Base-by-base conservation (phyloP, 1,140 invertebrate species). In the Bathynomus jamesi region DNA sequence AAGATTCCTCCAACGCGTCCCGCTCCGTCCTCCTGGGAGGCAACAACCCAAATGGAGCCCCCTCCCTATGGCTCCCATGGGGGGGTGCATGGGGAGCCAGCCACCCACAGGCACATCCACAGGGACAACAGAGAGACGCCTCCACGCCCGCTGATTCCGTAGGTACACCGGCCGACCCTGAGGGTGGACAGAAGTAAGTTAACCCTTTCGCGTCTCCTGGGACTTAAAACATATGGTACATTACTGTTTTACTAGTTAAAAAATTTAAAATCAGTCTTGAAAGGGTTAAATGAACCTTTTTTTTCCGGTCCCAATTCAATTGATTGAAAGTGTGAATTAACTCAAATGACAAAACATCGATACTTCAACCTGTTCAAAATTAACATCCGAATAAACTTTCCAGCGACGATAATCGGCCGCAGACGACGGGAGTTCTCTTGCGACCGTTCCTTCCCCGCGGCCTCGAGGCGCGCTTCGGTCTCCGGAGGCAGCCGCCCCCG, bases 371-470 rank as follows among this genome's bases (percentile, higher is more conserved):
- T n/a, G n/a, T n/a, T n/a, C n/a, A n/a, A n/a, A n/a, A n/a, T n/a
- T n/a, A n/a, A n/a, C n/a, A n/a, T n/a, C n/a, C n/a, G n/a, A n/a
- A n/a, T n/a, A n/a, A n/a, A n/a, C 13, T 53, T 53, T 53, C 2
- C 40, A 53, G 40, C 21, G 40, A 53, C 5, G 40, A 53, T 53
- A 53, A 53, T 21, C 13, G 40, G 21, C 40, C 40, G 13, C 75
- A 77, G 27, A 62, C 68, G n/a, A 71, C 75, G 1, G 75, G 75
- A 1, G 75, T 77, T 7, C 63, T 77, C 1, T 67, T 77, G 25
- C 72, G 75, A 0, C 75, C 75, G 11, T 77, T 77, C 69, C 65
- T 77, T 11, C 72, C 75, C 21, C 72, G 75, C 13, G 75, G 75
- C 10, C 67, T 77, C 17, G 75, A 77, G 40, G 70, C 66, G 46